Evolutionary conservation across 2,888 invertebrate genomes (phyloP).

Genomic region (Athripsodes cinereus): DNA sequence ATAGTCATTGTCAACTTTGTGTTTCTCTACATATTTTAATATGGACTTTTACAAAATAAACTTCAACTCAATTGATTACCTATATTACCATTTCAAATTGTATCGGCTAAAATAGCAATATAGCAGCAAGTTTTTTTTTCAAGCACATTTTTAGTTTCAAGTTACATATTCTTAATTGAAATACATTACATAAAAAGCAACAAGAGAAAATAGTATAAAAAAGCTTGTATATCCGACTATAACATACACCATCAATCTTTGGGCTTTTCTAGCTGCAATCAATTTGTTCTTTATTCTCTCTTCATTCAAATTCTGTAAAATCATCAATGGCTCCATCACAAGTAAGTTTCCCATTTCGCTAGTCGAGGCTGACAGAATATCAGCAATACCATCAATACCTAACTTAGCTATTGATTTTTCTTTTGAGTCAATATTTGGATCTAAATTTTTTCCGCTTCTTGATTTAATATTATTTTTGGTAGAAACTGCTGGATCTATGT

Average conservation of each 20-base stretch:
- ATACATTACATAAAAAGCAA: slow-evolving; percentile 52
- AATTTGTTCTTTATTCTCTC: slow-evolving; percentile 32
- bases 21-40: too few relatives aligned
- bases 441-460: slow-evolving; percentile 19
- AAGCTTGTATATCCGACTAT: slow-evolving; percentile 53
- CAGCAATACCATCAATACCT: slow-evolving; percentile 15
- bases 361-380: slow-evolving; percentile 24
- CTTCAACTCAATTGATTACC: too few relatives aligned
- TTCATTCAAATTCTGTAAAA: slow-evolving; percentile 42
- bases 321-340: slow-evolving; percentile 44
- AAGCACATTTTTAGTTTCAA: neutral
- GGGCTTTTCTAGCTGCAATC: slow-evolving; percentile 24
- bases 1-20: too few relatives aligned
- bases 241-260: slow-evolving; percentile 39
- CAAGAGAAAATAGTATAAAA: slow-evolving; percentile 46
- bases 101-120: too few relatives aligned
- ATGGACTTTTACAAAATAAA: too few relatives aligned
- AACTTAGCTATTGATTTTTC: slow-evolving; percentile 10
- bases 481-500: neutral
- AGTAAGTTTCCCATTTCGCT: slow-evolving; percentile 36
- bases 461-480: slow-evolving; percentile 30
- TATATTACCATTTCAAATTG: too few relatives aligned
- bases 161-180: slow-evolving; percentile 35
- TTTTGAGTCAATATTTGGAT: too few relatives aligned
- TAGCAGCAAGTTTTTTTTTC: too few relatives aligned